Evolutionary conservation across 2,113 vertebrate genomes (phyloP).

Genomic region (Silurus meridionalis): DNA sequence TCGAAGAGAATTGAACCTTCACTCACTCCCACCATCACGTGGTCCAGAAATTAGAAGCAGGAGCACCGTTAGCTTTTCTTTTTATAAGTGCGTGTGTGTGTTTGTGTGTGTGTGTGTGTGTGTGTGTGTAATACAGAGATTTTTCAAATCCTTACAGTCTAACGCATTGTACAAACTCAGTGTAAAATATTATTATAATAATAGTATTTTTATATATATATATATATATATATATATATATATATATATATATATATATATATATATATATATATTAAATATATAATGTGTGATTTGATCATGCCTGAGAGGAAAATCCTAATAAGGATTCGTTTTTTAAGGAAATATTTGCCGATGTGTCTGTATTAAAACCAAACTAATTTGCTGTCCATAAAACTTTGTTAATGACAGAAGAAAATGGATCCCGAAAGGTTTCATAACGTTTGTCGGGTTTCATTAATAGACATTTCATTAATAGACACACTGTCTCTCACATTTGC

Average conservation of each 20-base stretch:
- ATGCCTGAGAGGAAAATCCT: background rate
- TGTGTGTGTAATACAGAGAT: constrained; percentile 22
- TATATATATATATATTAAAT: too few relatives aligned
- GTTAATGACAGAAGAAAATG: background rate
- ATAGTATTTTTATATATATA: background rate
- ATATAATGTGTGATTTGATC: background rate
- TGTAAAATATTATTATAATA: too few relatives aligned
- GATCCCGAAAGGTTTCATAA: background rate
- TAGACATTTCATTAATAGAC: background rate
- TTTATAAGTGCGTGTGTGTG: background rate
- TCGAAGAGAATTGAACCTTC: constrained; percentile 81
- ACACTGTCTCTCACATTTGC: background rate
- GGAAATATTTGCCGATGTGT: background rate
- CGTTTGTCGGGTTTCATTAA: background rate
- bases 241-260: background rate
- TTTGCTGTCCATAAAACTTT: background rate
- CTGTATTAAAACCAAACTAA: background rate
- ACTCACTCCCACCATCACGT: constrained; percentile 85
- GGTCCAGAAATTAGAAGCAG: constrained; percentile 79
- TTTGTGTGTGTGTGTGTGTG: constrained; percentile 47
- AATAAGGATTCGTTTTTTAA: background rate
- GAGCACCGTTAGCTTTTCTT: constrained; percentile 69
- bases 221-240: too few relatives aligned
- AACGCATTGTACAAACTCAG: background rate
- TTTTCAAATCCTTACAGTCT: constrained; percentile 1